phyloP scores from a whole-genome alignment of 2,113 vertebrate species.

The Pelobates fuscus region DNA sequence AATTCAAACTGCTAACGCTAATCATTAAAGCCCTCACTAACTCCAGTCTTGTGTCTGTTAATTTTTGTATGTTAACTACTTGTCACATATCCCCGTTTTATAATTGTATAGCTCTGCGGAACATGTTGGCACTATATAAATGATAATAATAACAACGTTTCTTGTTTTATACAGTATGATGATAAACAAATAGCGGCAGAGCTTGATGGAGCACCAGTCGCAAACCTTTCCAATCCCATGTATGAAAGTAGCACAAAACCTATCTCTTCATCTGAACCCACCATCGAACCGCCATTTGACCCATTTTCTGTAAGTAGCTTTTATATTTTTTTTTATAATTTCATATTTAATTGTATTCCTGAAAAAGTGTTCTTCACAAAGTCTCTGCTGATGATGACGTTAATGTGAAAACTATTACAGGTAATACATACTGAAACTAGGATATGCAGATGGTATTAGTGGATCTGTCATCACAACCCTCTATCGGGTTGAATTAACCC shows the following conservation, averaged over 20 bases:
- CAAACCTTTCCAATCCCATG: slow-evolving; percentile 69
- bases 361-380: neutral
- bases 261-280: slow-evolving; percentile 26
- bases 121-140: no score
- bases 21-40: no score
- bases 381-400: slow-evolving; percentile 1
- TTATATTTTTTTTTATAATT: neutral
- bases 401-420: slow-evolving; percentile 17
- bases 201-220: slow-evolving; percentile 57
- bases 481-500: no score
- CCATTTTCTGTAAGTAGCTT: slow-evolving; percentile 67
- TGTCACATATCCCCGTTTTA: no score
- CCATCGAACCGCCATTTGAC: slow-evolving; percentile 53
- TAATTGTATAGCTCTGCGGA: no score
- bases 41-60: no score
- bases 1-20: no score
- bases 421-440: no score
- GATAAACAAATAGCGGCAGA: slow-evolving; percentile 56
- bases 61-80: no score
- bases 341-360: no score
- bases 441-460: no score
- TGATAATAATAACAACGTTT: neutral
- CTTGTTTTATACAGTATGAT: slow-evolving; percentile 58
- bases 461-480: no score
- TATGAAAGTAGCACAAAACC: slow-evolving; percentile 59